Percentiles rank a stretch among this genome's conserved stretches.
These are phyloP conservation scores for Illadopsis cleaveri DNA, from an alignment of 2,113 vertebrate species.

Conservation along the genomic window DNA sequence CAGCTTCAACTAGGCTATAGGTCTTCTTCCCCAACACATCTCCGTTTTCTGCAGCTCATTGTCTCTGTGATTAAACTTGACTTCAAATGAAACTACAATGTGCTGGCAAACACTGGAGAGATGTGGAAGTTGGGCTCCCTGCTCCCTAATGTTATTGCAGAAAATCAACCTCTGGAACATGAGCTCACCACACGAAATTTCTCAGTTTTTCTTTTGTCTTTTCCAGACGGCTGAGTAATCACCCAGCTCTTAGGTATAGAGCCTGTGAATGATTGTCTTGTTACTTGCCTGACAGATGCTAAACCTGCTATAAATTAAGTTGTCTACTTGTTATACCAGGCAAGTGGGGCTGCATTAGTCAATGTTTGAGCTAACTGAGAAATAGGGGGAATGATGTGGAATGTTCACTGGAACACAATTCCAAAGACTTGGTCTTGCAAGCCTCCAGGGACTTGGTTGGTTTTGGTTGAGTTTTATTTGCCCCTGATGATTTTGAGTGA, in stretches of 20 bases:
- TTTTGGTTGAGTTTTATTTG: not conserved
- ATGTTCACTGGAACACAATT: not conserved
- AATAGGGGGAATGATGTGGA: not conserved
- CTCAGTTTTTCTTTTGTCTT: conserved; percentile 30
- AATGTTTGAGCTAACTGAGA: not conserved
- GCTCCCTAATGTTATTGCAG: not conserved
- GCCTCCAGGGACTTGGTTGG: not conserved
- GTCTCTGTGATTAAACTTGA: not conserved
- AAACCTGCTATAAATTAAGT: conserved; percentile 50
- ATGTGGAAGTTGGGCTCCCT: not conserved
- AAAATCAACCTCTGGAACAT: not conserved
- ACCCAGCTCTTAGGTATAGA: not conserved
- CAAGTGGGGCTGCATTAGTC: not conserved
- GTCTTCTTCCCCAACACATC: not conserved
- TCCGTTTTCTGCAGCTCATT: not conserved
- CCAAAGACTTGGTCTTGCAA: not conserved
- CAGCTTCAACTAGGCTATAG: not conserved
- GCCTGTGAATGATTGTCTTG: conserved; percentile 13
- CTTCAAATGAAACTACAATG: not conserved
- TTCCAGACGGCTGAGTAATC: conserved; percentile 12
- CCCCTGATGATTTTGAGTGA: not conserved
- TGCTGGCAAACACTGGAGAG: not conserved
- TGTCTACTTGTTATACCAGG: conserved; percentile 17
- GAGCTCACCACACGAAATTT: not conserved
- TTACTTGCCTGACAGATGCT: conserved; percentile 42